Percentiles rank a stretch among this genome's conserved stretches.
These are phyloP conservation scores for Anhinga anhinga DNA, from an alignment of 2,113 vertebrate species.

Conservation along the genomic window DNA sequence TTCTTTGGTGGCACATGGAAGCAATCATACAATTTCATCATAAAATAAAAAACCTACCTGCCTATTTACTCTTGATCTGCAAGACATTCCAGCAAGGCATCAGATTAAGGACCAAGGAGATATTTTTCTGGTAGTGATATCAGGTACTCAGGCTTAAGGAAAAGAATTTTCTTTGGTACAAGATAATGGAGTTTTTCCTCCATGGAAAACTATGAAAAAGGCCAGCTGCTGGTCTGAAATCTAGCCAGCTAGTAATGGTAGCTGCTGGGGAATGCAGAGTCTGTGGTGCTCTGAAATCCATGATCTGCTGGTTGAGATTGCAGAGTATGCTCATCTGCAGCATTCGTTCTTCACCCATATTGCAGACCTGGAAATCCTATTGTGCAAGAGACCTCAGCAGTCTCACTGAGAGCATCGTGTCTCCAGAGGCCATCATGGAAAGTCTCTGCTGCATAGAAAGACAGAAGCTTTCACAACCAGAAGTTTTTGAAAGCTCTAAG, in stretches of 20 bases:
- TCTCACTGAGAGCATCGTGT: background rate
- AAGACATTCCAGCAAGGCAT: background rate
- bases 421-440: background rate
- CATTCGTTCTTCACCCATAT: background rate
- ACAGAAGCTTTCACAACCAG: background rate
- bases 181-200: background rate
- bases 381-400: background rate
- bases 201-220: background rate
- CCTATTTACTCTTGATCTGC: background rate
- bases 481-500: background rate
- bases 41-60: background rate
- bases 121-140: background rate
- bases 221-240: background rate
- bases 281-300: background rate
- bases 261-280: background rate
- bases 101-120: background rate
- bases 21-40: background rate
- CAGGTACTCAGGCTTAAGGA: background rate
- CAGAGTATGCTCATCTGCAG: background rate
- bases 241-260: background rate
- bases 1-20: background rate
- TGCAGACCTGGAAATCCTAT: background rate
- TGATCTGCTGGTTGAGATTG: background rate
- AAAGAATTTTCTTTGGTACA: background rate
- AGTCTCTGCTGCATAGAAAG: background rate